Conservation (phyloP, 1,140 invertebrate species). For the Procambarus virginalis region DNA sequence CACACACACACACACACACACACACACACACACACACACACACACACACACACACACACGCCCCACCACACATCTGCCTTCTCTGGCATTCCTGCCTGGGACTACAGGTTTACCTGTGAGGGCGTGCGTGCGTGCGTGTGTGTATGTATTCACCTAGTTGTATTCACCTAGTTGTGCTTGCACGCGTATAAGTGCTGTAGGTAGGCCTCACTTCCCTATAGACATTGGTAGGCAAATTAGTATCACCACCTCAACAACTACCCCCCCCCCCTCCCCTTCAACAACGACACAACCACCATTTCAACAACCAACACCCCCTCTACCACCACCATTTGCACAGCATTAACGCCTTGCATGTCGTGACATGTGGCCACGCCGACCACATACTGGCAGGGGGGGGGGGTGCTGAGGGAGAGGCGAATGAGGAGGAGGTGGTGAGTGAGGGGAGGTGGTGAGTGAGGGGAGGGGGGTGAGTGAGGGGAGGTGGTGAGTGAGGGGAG, state of each 20-base stretch:
- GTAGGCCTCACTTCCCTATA: too few relatives aligned
- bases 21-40: neutral
- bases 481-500: neutral
- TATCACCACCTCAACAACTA: neutral
- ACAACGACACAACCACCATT: neutral
- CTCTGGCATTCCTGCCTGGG: too few relatives aligned
- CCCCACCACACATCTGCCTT: too few relatives aligned
- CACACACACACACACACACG: neutral
- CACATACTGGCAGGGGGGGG: neutral
- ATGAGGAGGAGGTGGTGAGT: slow-evolving; percentile 1
- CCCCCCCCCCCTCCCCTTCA: neutral
- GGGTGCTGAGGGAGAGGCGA: too few relatives aligned
- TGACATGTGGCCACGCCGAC: too few relatives aligned
- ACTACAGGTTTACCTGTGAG: too few relatives aligned
- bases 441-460: neutral
- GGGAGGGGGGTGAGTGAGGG: neutral
- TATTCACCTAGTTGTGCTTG: too few relatives aligned
- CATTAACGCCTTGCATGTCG: too few relatives aligned
- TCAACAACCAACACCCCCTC: neutral
- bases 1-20: neutral
- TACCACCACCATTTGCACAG: neutral
- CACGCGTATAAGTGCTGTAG: too few relatives aligned
- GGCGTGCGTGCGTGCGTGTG: too few relatives aligned
- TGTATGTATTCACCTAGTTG: too few relatives aligned
- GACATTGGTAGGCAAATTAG: too few relatives aligned